Percentiles rank a stretch among this genome's conserved stretches.
Conservation (phyloP, 2,888 invertebrate species). For the Agonum fuliginosum region DNA sequence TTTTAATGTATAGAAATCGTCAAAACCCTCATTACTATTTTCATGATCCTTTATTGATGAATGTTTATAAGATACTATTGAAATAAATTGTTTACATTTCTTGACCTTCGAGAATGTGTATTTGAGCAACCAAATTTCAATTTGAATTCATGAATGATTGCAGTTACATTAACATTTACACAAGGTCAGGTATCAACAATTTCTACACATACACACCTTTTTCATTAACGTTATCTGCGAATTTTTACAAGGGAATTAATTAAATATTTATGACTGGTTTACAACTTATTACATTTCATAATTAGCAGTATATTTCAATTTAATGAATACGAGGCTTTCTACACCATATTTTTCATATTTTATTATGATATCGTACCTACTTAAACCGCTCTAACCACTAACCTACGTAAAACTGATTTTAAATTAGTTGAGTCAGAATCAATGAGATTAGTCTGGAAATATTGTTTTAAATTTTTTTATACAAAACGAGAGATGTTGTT, state of each 20-base stretch:
- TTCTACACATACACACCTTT: not conserved
- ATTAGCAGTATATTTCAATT: not conserved
- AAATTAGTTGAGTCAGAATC: no score
- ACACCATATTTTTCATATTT: no score
- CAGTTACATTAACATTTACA: conserved; percentile 8
- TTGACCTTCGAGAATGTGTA: not conserved
- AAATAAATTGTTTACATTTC: not conserved
- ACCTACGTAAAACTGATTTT: no score
- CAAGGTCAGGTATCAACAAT: not conserved
- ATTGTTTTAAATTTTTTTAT: no score
- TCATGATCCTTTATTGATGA: no score
- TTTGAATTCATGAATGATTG: conserved; percentile 19
- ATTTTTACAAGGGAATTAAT: not conserved
- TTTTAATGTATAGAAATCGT: no score
- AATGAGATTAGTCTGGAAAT: no score
- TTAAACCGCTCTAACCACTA: no score
- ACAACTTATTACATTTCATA: not conserved
- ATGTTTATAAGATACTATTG: no score
- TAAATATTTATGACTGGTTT: not conserved
- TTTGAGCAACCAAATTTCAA: conserved; percentile 2
- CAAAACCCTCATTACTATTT: no score
- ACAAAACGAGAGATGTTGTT: no score
- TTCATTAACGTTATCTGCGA: not conserved
- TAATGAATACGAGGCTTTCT: not conserved
- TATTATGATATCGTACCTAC: no score